Evolutionary conservation across 2,888 invertebrate genomes (phyloP).

Genomic region (Parasteatoda lunata): DNA sequence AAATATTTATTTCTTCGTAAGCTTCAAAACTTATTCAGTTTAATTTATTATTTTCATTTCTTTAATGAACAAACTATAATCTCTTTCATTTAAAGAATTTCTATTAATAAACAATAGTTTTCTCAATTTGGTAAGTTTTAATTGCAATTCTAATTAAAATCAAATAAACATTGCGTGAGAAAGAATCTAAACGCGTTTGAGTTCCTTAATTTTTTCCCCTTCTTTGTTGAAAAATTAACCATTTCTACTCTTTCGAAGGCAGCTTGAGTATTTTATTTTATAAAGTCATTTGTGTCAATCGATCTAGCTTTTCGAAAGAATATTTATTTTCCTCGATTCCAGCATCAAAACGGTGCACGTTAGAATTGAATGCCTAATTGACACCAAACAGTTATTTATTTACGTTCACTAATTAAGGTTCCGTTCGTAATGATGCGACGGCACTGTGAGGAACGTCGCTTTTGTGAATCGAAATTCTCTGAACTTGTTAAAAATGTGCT

Average conservation of each 20-base stretch:
- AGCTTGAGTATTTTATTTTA: not conserved
- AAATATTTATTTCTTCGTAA: too few relatives aligned
- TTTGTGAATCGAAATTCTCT: constrained; percentile 37
- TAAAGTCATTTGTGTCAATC: not conserved
- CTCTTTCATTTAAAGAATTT: too few relatives aligned
- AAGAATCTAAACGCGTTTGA: not conserved
- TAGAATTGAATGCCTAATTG: constrained; percentile 44
- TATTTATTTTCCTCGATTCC: not conserved
- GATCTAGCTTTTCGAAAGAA: not conserved
- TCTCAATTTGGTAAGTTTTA: not conserved
- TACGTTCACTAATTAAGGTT: constrained; percentile 46
- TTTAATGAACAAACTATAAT: too few relatives aligned
- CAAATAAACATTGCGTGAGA: not conserved
- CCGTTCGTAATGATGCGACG: constrained; percentile 39
- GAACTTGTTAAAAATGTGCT: constrained; percentile 50
- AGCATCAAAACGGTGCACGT: not conserved
- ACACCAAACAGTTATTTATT: constrained; percentile 60
- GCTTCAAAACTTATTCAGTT: too few relatives aligned
- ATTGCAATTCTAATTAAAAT: not conserved
- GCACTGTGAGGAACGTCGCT: constrained; percentile 6
- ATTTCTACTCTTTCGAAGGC: not conserved
- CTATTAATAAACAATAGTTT: too few relatives aligned
- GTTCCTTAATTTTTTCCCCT: not conserved
- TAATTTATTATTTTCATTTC: too few relatives aligned
- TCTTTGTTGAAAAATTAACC: not conserved